A percentile compares a stretch with the other conserved stretches of the same genome.
phyloP scores from a whole-genome alignment of 2,888 invertebrate genomes.

The Lochmaea crataegi region DNA sequence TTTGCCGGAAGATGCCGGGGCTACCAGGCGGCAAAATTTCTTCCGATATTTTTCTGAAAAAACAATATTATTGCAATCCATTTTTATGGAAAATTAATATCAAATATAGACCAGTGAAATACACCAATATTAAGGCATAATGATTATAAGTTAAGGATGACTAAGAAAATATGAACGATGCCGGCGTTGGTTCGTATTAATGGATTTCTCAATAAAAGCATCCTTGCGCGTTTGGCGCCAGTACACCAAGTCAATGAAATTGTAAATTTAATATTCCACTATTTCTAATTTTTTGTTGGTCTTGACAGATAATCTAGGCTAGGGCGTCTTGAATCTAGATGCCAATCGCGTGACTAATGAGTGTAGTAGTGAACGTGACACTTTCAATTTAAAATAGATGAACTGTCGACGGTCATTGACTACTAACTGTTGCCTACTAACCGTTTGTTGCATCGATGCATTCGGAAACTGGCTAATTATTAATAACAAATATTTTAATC shows the following conservation, averaged over 20 bases:
- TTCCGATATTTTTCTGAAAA: constrained; percentile 71
- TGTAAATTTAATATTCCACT: not conserved
- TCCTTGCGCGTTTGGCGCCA: not conserved
- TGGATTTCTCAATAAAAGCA: not conserved
- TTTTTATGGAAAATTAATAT: not conserved
- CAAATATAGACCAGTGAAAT: not conserved
- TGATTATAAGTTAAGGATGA: not conserved
- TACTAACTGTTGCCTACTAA: not conserved
- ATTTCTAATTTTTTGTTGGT: not conserved
- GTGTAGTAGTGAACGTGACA: not conserved
- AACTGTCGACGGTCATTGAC: not conserved
- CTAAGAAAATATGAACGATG: not conserved
- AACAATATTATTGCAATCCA: constrained; percentile 7
- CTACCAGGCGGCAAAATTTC: constrained; percentile 72
- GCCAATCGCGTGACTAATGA: not conserved
- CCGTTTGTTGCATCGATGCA: not conserved
- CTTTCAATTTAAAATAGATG: not conserved
- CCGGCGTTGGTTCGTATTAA: too few species aligned
- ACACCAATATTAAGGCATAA: not conserved
- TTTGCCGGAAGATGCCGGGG: constrained; percentile 72
- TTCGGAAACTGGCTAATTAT: not conserved
- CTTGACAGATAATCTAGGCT: not conserved
- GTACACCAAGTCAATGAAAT: not conserved
- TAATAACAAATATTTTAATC: not conserved
- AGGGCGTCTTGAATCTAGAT: not conserved